Percentiles rank a stretch among this genome's conserved stretches.
These are phyloP conservation scores for Imbricaverruca yamaguchii DNA, from an alignment of 2,888 invertebrate species.

Conservation along the genomic window DNA sequence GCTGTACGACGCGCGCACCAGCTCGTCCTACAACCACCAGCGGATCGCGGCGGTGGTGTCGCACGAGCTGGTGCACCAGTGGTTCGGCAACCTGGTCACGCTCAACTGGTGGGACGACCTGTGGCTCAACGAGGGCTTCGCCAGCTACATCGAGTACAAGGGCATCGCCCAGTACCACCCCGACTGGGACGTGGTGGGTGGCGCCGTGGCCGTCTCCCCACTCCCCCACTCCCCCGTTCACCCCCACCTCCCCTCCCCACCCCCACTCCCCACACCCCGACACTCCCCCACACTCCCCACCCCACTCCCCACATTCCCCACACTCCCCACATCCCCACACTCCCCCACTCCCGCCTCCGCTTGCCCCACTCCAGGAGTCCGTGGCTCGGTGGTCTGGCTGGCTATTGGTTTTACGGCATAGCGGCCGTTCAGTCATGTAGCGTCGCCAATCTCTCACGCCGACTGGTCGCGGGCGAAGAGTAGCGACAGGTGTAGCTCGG, in stretches of 20 bases:
- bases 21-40: conserved; percentile 68
- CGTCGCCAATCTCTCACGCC: no score
- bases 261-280: no score
- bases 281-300: background rate
- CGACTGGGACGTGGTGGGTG: conserved; percentile 68
- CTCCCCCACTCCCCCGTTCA: no score
- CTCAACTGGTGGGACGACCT: conserved; percentile 59
- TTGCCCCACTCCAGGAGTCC: no score
- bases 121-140: conserved; percentile 92
- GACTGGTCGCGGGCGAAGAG: no score
- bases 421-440: no score
- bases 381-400: no score
- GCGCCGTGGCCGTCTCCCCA: background rate
- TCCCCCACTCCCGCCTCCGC: no score
- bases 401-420: no score
- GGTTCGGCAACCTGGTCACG: conserved; percentile 71
- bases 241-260: no score
- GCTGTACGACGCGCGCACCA: conserved; percentile 62
- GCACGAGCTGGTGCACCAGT: conserved; percentile 93
- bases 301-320: background rate
- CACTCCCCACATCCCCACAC: no score
- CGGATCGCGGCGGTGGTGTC: conserved; percentile 72
- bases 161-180: conserved; percentile 62
- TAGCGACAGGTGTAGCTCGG: no score
- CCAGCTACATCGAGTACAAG: conserved; percentile 77